Evolutionary conservation across 1,140 invertebrate species (phyloP), one percentile per base, ranked within the genome.

Genomic region (Acarapis woodi): DNA sequence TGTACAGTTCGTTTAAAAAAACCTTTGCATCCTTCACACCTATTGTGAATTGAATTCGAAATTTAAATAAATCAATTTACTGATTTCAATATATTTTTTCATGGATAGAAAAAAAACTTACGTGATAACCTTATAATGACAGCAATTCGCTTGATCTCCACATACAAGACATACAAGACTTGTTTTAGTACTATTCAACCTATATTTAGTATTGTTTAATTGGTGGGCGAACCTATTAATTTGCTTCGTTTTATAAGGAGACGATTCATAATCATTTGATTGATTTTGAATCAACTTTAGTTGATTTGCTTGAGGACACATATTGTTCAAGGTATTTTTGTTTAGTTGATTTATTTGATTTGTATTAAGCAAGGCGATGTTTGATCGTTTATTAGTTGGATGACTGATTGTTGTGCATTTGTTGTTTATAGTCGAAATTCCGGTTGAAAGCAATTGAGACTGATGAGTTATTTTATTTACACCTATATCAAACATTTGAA

Each of bases 61-160:
- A n/a, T n/a, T n/a, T n/a, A n/a, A n/a, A n/a, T n/a, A n/a, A n/a
- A n/a, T n/a, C n/a, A n/a, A n/a, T n/a, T n/a, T n/a, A n/a, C n/a
- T n/a, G n/a, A n/a, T n/a, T n/a, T n/a, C n/a, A n/a, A n/a, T n/a
- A n/a, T n/a, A n/a, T n/a, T n/a, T n/a, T n/a, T n/a, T n/a, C n/a
- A n/a, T n/a, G n/a, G n/a, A n/a, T n/a, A n/a, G n/a, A n/a, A n/a
- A n/a, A 78, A 85, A n/a, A n/a, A n/a, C n/a, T n/a, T n/a, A n/a
- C 1, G 90, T 97, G 28, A 87, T 60, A 0, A 96, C 88, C 1
- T 88, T 90, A 52, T 99, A 97, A 54, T 97, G 87, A 49, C 94
- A 85, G 49, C 90, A 96, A 15, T 87, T 85, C 1, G 90, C 90
- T 5, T 82, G 88, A 55, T 97, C 90, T 0, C 87, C 88, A 53